A percentile compares a stretch with the other conserved stretches of the same genome.
These are phyloP conservation scores for Coelopa pilipes DNA, from an alignment of 2,888 invertebrate genomes.

Conservation along the genomic window DNA sequence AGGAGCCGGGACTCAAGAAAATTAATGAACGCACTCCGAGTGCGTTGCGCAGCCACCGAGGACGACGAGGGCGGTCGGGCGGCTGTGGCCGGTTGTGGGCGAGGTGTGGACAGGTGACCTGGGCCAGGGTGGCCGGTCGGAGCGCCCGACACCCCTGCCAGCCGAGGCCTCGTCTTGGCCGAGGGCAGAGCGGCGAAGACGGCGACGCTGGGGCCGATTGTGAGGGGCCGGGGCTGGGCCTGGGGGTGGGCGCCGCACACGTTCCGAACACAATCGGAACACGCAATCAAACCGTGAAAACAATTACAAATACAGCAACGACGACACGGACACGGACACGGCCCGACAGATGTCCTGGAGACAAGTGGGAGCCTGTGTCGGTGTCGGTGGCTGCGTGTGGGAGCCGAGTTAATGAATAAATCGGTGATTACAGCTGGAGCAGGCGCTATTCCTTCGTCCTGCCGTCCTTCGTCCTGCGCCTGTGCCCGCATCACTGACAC, in stretches of 20 bases:
- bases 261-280: slow-evolving; percentile 3
- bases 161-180: neutral
- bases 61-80: neutral
- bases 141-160: neutral
- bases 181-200: too few relatives aligned
- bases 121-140: neutral
- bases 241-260: neutral
- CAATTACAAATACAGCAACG: slow-evolving; percentile 12
- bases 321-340: neutral
- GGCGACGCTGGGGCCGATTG: too few relatives aligned
- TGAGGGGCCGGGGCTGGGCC: too few relatives aligned
- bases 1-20: slow-evolving; percentile 30
- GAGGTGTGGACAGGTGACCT: too few relatives aligned
- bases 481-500: neutral
- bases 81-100: too few relatives aligned
- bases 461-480: neutral
- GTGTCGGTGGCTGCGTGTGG: neutral
- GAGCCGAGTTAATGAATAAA: slow-evolving; percentile 24
- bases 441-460: neutral
- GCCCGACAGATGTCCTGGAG: too few relatives aligned
- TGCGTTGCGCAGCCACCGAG: slow-evolving; percentile 12
- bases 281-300: slow-evolving; percentile 13
- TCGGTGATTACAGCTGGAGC: slow-evolving; percentile 17
- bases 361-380: slow-evolving; percentile 7
- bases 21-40: slow-evolving; percentile 34